A percentile compares a stretch with the other conserved stretches of the same genome.
Conservation (phyloP, 1,140 invertebrate species). For the Caenorhabditis latens region DNA sequence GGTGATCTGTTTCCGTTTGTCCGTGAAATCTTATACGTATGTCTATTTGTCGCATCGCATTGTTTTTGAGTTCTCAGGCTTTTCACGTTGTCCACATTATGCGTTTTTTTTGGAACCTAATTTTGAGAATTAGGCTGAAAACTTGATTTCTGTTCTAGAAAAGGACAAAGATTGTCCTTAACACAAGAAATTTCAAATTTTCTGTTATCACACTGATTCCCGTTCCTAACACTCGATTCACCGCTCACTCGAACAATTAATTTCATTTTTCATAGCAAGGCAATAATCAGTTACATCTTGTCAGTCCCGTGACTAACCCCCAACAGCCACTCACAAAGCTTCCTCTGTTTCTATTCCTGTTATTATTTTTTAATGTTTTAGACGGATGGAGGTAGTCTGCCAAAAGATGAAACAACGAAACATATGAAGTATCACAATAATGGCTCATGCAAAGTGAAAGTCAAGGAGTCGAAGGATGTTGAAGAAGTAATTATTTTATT, state of each 20-base stretch:
- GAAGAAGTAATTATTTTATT: conserved; percentile 56
- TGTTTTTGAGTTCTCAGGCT: background rate
- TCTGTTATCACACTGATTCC: too few relatives aligned
- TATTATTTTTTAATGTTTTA: background rate
- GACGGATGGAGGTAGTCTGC: conserved; percentile 13
- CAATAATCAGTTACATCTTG: conserved; percentile 6
- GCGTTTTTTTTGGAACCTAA: too few relatives aligned
- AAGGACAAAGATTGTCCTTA: too few relatives aligned
- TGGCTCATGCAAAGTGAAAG: conserved; percentile 51
- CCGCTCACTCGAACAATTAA: too few relatives aligned
- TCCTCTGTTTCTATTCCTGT: background rate
- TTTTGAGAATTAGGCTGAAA: too few relatives aligned
- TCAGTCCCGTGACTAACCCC: conserved; percentile 1
- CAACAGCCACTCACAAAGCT: background rate
- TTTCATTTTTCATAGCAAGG: too few relatives aligned
- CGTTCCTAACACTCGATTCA: too few relatives aligned
- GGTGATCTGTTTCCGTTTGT: conserved; percentile 3
- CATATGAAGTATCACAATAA: conserved; percentile 53
- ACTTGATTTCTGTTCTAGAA: too few relatives aligned
- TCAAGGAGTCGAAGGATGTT: conserved; percentile 48
- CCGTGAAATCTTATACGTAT: background rate
- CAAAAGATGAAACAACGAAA: conserved; percentile 51
- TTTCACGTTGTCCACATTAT: too few relatives aligned
- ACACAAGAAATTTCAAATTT: too few relatives aligned
- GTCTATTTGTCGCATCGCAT: background rate